phyloP scores from a whole-genome alignment of 2,797 vertebrate species.

The Myotis findleyi region DNA sequence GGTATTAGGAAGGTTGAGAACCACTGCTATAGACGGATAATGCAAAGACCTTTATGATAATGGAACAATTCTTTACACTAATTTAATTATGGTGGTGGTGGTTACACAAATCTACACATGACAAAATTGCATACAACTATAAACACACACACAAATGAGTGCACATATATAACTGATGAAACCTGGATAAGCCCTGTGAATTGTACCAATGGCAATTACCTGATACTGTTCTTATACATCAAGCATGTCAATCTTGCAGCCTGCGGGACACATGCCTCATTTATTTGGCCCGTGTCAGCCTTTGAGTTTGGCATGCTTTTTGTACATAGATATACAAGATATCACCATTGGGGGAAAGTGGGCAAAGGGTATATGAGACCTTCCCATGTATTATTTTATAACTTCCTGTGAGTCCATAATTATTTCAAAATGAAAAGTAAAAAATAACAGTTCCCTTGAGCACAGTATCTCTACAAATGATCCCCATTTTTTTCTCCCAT shows the following conservation, averaged over 20 bases:
- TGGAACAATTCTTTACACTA: neutral
- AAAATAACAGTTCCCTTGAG: neutral
- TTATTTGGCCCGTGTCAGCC: too few species aligned
- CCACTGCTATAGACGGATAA: neutral
- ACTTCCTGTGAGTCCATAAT: neutral
- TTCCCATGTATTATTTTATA: neutral
- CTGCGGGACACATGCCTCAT: too few species aligned
- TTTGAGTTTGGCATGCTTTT: too few species aligned
- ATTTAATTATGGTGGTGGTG: neutral
- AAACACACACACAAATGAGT: neutral
- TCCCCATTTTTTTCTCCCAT: neutral
- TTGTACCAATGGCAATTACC: neutral
- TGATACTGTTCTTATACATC: neutral
- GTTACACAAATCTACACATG: neutral
- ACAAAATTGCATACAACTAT: neutral
- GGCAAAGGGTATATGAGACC: neutral
- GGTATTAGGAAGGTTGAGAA: too few species aligned
- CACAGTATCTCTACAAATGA: neutral
- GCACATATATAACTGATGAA: neutral
- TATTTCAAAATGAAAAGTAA: conserved; percentile 4
- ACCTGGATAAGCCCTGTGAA: neutral
- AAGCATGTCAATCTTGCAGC: too few species aligned
- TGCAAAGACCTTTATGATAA: accelerated
- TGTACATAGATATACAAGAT: neutral
- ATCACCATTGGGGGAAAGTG: neutral